Evolutionary conservation across 2,888 invertebrate species (phyloP).

Genomic region (Zygogramma bicolorata): DNA sequence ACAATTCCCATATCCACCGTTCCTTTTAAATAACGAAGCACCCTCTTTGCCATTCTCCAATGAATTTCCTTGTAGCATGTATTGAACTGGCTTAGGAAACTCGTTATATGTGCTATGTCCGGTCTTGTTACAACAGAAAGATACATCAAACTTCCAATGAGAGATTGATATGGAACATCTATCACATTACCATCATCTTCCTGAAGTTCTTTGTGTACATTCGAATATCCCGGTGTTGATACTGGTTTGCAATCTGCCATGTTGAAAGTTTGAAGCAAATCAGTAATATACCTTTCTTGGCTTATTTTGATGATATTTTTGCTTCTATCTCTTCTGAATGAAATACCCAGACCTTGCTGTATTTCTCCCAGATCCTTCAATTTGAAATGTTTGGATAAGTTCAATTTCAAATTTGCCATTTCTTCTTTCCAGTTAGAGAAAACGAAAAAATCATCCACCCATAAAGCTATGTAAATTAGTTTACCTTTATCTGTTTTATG

Average conservation of each 20-base stretch:
- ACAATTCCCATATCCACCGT: background rate
- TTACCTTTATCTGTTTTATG: background rate
- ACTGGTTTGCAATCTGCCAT: conserved; percentile 25
- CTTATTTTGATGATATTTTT: conserved; percentile 23
- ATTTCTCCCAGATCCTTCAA: background rate
- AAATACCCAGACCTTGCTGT: background rate
- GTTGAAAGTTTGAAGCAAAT: conserved; percentile 26
- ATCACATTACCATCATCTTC: background rate
- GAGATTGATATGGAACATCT: background rate
- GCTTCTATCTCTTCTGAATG: background rate
- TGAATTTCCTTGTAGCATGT: background rate
- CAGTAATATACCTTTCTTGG: conserved; percentile 38
- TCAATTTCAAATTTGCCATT: background rate
- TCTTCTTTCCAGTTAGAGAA: background rate
- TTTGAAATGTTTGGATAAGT: background rate
- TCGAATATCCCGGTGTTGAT: background rate
- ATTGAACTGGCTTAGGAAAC: background rate
- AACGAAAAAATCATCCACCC: background rate
- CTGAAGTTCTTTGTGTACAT: background rate
- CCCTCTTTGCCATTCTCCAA: background rate
- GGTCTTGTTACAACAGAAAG: background rate
- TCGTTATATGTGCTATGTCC: background rate
- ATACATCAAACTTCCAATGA: background rate
- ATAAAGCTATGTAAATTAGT: too few relatives aligned
- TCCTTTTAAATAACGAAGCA: background rate